These are phyloP conservation scores for Ophion obscuratus DNA, from an alignment of 2,888 invertebrate species.

Conservation along the genomic window DNA sequence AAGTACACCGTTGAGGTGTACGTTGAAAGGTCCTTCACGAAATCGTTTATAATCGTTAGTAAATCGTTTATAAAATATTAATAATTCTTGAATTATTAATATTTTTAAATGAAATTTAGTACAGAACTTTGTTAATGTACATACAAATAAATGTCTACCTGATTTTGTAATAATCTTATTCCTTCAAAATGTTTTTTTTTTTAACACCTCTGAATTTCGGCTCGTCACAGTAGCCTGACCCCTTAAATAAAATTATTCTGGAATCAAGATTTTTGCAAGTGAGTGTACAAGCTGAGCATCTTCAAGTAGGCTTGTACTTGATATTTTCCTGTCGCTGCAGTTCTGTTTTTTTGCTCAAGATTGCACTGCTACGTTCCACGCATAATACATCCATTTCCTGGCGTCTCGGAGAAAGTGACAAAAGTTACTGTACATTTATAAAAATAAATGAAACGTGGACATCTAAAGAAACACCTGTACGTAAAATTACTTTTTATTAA, in stretches of 20 bases:
- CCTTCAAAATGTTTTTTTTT: no score
- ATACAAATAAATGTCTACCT: no score
- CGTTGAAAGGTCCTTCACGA: no score
- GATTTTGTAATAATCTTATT: no score
- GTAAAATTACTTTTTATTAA: constrained; percentile 18
- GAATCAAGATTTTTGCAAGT: constrained; percentile 17
- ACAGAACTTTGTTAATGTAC: no score
- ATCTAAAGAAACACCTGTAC: background rate
- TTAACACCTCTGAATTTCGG: no score
- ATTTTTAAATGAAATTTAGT: no score
- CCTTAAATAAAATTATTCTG: background rate
- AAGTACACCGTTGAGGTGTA: no score
- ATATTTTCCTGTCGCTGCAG: constrained; percentile 66
- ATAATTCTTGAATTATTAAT: no score
- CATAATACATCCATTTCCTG: constrained; percentile 26
- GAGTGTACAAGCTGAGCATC: constrained; percentile 10
- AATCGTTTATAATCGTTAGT: no score
- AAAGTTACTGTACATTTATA: background rate
- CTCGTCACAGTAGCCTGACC: no score
- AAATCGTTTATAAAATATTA: no score
- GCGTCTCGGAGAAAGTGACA: constrained; percentile 2
- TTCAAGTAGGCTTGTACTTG: constrained; percentile 46
- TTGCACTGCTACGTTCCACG: constrained; percentile 6
- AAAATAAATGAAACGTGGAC: constrained; percentile 1
- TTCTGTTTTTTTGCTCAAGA: constrained; percentile 30